These are phyloP conservation scores for Salvelinus sp. DNA, from an alignment of 2,113 vertebrate species.

Conservation along the genomic window DNA sequence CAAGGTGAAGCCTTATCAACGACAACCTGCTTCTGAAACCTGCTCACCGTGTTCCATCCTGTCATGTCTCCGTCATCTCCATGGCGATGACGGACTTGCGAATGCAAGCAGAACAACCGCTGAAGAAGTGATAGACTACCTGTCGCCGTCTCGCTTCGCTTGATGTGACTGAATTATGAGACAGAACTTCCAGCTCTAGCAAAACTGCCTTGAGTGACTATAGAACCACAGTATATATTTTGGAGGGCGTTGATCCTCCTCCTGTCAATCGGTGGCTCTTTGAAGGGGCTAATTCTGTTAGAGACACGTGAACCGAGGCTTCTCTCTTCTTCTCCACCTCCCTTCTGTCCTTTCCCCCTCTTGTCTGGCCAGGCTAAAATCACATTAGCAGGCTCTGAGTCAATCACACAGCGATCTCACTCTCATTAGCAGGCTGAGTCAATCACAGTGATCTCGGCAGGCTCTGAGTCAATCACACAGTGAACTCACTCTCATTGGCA, in stretches of 20 bases:
- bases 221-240: not conserved
- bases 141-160: slow-evolving; percentile 33
- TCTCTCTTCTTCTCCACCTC: not conserved
- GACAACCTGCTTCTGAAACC: not conserved
- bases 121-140: slow-evolving; percentile 40
- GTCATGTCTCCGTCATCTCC: slow-evolving; percentile 25
- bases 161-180: slow-evolving; percentile 44
- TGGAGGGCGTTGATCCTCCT: not conserved
- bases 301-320: slow-evolving; percentile 34
- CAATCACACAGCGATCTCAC: slow-evolving; percentile 27
- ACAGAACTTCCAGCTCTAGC: slow-evolving; percentile 21
- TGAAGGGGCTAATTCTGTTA: not conserved
- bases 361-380: slow-evolving; percentile 20
- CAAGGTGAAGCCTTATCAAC: not conserved
- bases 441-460: slow-evolving; percentile 22
- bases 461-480: slow-evolving; percentile 8
- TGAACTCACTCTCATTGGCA: not conserved
- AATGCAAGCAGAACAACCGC: slow-evolving; percentile 23
- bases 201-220: slow-evolving; percentile 18
- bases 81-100: not conserved
- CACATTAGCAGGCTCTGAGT: slow-evolving; percentile 23
- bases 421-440: slow-evolving; percentile 15
- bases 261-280: not conserved
- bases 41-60: slow-evolving; percentile 31
- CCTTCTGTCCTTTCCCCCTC: not conserved